These are phyloP conservation scores for Labeo calbasu DNA, from an alignment of 2,797 vertebrate genomes.

Conservation along the genomic window DNA sequence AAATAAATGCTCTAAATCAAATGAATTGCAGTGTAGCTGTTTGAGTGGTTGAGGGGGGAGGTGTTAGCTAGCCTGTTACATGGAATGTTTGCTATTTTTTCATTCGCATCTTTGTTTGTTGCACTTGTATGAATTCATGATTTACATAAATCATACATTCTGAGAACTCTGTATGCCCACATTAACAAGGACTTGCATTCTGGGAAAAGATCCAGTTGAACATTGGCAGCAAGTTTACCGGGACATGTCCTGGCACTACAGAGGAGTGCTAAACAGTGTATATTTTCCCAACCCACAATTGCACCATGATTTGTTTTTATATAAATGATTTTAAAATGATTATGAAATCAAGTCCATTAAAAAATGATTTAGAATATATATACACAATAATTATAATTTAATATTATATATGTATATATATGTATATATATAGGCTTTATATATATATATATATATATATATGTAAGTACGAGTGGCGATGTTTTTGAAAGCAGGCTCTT, in stretches of 20 bases:
- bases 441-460: too few species aligned
- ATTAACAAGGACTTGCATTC: slow-evolving; percentile 79
- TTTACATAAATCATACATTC: slow-evolving; percentile 70
- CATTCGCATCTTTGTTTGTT: slow-evolving; percentile 74
- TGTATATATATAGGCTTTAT: too few species aligned
- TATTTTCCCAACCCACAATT: slow-evolving; percentile 66
- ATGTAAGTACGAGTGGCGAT: neutral
- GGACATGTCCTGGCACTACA: slow-evolving; percentile 68
- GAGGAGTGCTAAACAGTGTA: slow-evolving; percentile 68
- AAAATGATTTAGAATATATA: neutral
- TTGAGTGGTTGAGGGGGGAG: neutral
- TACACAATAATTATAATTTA: neutral
- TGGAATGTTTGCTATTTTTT: slow-evolving; percentile 63
- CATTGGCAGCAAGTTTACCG: slow-evolving; percentile 68
- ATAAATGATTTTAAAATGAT: neutral
- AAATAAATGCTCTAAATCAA: slow-evolving; percentile 15
- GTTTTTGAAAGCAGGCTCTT: neutral
- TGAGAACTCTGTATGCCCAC: slow-evolving; percentile 73
- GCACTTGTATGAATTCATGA: slow-evolving; percentile 69
- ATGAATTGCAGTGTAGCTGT: neutral
- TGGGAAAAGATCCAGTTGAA: slow-evolving; percentile 80
- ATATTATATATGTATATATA: too few species aligned
- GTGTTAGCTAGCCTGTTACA: neutral
- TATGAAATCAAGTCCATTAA: neutral
- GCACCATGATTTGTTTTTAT: neutral